Evolutionary conservation across 1,140 invertebrate genomes (phyloP).

Genomic region (Radopholus similis): DNA sequence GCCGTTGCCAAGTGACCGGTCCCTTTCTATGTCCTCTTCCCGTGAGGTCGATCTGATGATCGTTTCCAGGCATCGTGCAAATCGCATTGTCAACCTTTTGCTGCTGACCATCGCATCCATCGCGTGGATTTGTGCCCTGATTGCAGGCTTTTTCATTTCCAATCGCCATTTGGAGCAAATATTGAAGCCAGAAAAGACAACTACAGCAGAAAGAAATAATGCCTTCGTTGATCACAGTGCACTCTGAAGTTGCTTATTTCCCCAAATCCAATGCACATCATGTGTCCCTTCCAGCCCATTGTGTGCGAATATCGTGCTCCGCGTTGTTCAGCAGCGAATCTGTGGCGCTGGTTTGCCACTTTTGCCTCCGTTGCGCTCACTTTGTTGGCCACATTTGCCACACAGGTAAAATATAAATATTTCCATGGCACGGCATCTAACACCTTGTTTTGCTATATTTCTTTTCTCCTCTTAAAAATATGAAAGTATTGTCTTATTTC

Average conservation of each 20-base stretch:
- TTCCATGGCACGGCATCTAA: not conserved
- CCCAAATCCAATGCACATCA: not conserved
- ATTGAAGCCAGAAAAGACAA: not conserved
- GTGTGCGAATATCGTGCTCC: not conserved
- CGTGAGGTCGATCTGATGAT: too few relatives aligned
- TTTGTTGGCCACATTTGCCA: not conserved
- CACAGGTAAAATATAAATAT: not conserved
- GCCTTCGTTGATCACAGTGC: not conserved
- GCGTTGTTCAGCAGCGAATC: not conserved
- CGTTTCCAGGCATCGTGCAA: conserved; percentile 42
- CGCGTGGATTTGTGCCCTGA: conserved; percentile 20
- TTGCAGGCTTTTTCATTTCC: conserved; percentile 1
- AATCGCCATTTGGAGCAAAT: not conserved
- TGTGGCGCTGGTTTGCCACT: not conserved
- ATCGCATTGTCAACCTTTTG: not conserved
- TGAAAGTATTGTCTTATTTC: too few relatives aligned
- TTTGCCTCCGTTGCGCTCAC: not conserved
- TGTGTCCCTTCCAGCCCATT: not conserved
- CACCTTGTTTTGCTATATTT: conserved; percentile 1
- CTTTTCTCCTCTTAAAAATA: too few relatives aligned
- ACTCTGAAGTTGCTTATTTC: not conserved
- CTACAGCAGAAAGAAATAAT: not conserved
- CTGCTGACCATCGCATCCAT: conserved; percentile 1
- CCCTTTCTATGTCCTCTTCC: too few relatives aligned
- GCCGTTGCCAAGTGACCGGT: too few relatives aligned